Conservation (phyloP, 2,888 invertebrate genomes). For the Galeopsomyia nigrocyanea region DNA sequence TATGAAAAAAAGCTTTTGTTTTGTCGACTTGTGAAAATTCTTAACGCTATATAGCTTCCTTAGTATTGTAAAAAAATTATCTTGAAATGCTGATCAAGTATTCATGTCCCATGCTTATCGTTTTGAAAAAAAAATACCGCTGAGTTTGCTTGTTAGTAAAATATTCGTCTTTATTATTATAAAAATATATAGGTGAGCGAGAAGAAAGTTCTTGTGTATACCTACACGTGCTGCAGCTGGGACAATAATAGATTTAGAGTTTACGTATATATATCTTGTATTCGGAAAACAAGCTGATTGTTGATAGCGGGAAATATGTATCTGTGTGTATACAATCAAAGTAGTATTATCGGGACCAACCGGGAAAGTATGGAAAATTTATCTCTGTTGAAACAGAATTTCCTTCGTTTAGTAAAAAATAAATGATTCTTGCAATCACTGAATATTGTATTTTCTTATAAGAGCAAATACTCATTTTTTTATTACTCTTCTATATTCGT, state of each 20-base stretch:
- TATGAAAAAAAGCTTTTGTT: no score
- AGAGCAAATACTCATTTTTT: no score
- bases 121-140: neutral
- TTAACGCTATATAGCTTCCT: neutral
- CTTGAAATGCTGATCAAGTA: constrained; percentile 13
- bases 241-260: constrained; percentile 60
- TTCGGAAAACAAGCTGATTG: constrained; percentile 33
- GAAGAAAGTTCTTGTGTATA: constrained; percentile 12
- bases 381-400: constrained; percentile 9
- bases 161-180: constrained; percentile 8
- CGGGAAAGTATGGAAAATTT: constrained; percentile 27
- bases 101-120: constrained; percentile 26
- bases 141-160: constrained; percentile 25
- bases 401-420: no score
- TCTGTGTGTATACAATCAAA: constrained; percentile 16
- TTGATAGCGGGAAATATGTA: constrained; percentile 15
- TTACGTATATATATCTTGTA: constrained; percentile 31
- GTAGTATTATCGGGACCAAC: constrained; percentile 49
- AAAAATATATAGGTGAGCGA: constrained; percentile 12
- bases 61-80: neutral
- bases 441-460: no score
- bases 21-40: neutral
- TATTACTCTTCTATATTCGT: no score
- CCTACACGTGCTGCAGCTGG: constrained; percentile 56
- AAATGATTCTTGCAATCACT: no score